These are phyloP conservation scores for Brachynemurus nebulosus DNA, from an alignment of 2,888 invertebrate species.

Conservation along the genomic window DNA sequence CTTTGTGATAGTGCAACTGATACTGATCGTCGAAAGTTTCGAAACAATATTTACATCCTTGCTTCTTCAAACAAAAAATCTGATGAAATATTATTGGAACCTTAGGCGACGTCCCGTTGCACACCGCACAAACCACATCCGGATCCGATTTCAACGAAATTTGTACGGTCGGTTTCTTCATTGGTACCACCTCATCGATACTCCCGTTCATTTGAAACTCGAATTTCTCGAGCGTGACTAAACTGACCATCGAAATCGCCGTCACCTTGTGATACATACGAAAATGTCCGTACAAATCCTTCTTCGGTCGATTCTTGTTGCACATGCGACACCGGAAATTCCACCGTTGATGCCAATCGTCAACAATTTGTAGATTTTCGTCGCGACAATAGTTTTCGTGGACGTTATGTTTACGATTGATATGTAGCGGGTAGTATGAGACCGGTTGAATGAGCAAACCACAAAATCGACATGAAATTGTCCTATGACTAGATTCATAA, in stretches of 20 bases:
- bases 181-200: constrained; percentile 2
- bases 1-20: constrained; percentile 3
- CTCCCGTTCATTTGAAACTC: constrained; percentile 1
- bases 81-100: constrained; percentile 11
- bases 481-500: constrained; percentile 4
- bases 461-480: constrained; percentile 6
- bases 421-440: constrained; percentile 2
- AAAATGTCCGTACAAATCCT: constrained; percentile 6
- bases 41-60: constrained; percentile 4
- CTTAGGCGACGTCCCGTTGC: constrained; percentile 1
- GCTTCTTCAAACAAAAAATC: constrained; percentile 8
- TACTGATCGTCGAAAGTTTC: constrained; percentile 3
- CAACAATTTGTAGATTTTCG: constrained; percentile 3
- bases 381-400: constrained; percentile 2
- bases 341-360: constrained; percentile 6
- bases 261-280: constrained; percentile 7
- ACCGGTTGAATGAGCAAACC: constrained; percentile 5
- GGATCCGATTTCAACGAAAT: background rate
- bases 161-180: background rate
- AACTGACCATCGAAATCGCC: background rate
- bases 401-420: constrained; percentile 5
- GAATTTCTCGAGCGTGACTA: constrained; percentile 1
- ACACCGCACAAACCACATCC: constrained; percentile 7
- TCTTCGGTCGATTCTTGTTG: constrained; percentile 4
- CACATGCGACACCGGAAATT: constrained; percentile 5